Evolutionary conservation across 2,888 invertebrate genomes (phyloP), one percentile per base, ranked within the genome.

Genomic region (Tribolium freemani): DNA sequence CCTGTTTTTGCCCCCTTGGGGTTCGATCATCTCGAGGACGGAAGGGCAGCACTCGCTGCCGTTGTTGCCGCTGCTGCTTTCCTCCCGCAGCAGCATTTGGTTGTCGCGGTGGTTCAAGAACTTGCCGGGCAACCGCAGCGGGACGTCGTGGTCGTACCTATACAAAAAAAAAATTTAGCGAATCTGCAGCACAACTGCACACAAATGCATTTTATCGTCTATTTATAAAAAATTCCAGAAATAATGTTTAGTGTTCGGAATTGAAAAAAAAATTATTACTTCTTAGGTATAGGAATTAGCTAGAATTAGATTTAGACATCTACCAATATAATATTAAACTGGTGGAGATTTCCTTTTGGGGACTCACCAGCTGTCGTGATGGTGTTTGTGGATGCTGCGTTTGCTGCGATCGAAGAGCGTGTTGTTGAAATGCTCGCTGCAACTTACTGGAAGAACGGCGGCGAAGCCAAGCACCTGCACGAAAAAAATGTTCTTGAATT

Each of bases 11-110:
- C 95, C 96, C 63, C 93, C 94, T 74, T 89, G 88, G 58, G 94
- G 95, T 82, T 93, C 91, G 76, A 93, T 91, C 90, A 93, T 92
- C 85, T 94, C 93, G 80, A 91, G 88, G 58, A 92, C 90, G 26
- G 93, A 91, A 48, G 95, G 96, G 86, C 96, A 96, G 87, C 96
- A 96, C 83, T 94, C 94, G 64, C 85, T 79, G 84, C 88, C 82
- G 86, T 87, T 79, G 69, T 76, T 77, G 84, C 88, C 82, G 86
- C 87, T 79, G 69, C 76, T 77, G 50, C 66, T 68, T 72, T 85
- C 85, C 70, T 83, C 80, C 58, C 81, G 87, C 79, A 93, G 87
- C 77, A 91, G 87, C 81, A 87, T 85, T 85, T 91, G 91, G 88
- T 92, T 91, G 84, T 92, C 90, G 77, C 90, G 89, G 87, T 86